These are phyloP conservation scores for Caenorhabditis afra DNA, from an alignment of 2,888 invertebrate genomes.

Conservation along the genomic window DNA sequence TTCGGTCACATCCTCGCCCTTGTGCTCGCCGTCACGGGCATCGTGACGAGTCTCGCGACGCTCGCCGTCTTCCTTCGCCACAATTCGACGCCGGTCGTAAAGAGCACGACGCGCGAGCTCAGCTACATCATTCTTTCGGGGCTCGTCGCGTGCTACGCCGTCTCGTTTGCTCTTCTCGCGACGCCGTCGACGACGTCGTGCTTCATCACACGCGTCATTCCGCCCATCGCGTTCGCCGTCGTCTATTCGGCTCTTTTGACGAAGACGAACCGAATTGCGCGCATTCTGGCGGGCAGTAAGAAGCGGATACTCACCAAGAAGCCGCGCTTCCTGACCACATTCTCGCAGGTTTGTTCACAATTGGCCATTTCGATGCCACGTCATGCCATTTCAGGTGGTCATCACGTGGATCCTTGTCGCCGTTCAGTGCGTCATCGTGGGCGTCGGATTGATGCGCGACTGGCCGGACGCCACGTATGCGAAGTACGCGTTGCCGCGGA, in stretches of 20 bases:
- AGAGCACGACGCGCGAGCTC: slow-evolving; percentile 88
- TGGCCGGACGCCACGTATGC: slow-evolving; percentile 80
- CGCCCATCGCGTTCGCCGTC: slow-evolving; percentile 91
- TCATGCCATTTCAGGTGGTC: slow-evolving; percentile 83
- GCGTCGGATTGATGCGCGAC: slow-evolving; percentile 84
- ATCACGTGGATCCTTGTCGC: slow-evolving; percentile 91
- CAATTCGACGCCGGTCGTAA: slow-evolving; percentile 96
- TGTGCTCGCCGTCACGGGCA: slow-evolving; percentile 82
- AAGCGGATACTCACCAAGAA: slow-evolving; percentile 91
- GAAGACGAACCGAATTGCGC: slow-evolving; percentile 95
- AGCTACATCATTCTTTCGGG: slow-evolving; percentile 91
- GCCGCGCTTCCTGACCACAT: slow-evolving; percentile 93
- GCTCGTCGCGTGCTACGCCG: slow-evolving; percentile 88
- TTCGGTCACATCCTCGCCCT: slow-evolving; percentile 73
- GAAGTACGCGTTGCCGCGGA: slow-evolving; percentile 59
- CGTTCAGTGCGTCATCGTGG: slow-evolving; percentile 88
- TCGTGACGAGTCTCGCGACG: slow-evolving; percentile 88
- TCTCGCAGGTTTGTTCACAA: slow-evolving; percentile 85
- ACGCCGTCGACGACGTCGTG: slow-evolving; percentile 84
- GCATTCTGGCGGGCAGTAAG: slow-evolving; percentile 97
- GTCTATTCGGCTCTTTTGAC: slow-evolving; percentile 97
- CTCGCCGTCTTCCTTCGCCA: slow-evolving; percentile 89
- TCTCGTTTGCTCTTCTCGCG: slow-evolving; percentile 92
- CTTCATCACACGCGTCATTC: slow-evolving; percentile 85
- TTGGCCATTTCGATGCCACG: too few species aligned